Evolutionary conservation across 2,888 invertebrate species (phyloP).

Genomic region (Thysanoteuthis rhombus): DNA sequence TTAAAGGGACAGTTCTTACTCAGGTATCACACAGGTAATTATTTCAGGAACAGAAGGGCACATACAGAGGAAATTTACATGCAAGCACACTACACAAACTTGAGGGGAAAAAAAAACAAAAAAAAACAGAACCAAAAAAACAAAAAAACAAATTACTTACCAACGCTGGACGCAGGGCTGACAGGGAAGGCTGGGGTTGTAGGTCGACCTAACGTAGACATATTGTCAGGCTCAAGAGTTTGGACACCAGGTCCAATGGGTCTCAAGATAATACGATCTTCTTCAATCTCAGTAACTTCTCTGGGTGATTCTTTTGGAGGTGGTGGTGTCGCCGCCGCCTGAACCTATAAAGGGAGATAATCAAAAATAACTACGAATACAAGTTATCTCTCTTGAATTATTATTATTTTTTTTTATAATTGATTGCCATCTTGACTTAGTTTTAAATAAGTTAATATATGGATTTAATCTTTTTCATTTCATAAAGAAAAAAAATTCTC

Average conservation of each 20-base stretch:
- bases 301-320: constrained; percentile 42
- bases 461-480: no score
- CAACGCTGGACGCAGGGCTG: constrained; percentile 53
- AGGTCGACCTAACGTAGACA: constrained; percentile 51
- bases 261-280: constrained; percentile 64
- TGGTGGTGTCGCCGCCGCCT: constrained; percentile 38
- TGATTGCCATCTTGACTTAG: not conserved
- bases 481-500: no score
- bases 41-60: not conserved
- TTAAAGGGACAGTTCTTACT: not conserved
- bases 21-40: not conserved
- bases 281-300: constrained; percentile 60
- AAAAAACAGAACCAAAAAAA: not conserved
- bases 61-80: not conserved
- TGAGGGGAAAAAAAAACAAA: not conserved
- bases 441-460: no score
- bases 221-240: constrained; percentile 61
- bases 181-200: constrained; percentile 59
- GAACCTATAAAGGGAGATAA: constrained; percentile 38
- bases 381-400: not conserved
- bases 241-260: constrained; percentile 67
- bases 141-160: constrained; percentile 38
- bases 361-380: not conserved
- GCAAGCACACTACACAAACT: not conserved
- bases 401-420: not conserved